A percentile compares a stretch with the other conserved stretches of the same genome.
phyloP scores from a whole-genome alignment of 2,888 invertebrate species.

The Hirtodrosophila confusa region DNA sequence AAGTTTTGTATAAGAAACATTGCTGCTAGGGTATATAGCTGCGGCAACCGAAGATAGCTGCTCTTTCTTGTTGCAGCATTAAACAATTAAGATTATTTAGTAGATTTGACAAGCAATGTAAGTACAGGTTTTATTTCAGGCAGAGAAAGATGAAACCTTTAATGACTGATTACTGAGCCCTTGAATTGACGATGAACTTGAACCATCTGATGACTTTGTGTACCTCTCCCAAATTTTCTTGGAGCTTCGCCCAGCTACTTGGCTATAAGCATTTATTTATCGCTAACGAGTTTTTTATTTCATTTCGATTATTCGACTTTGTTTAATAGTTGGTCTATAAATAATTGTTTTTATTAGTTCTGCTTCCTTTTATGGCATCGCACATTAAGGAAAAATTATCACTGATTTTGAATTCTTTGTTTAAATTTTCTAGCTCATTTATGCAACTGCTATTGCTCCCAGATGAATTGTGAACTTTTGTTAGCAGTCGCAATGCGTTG shows the following conservation, averaged over 20 bases:
- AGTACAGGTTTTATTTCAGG: slow-evolving; percentile 11
- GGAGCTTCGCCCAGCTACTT: neutral
- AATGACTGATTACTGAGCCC: slow-evolving; percentile 5
- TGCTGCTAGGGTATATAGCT: too few relatives aligned
- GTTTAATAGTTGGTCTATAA: slow-evolving; percentile 6
- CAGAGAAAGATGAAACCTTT: slow-evolving; percentile 5
- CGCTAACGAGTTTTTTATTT: neutral
- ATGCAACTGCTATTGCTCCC: slow-evolving; percentile 15
- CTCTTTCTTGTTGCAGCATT: too few relatives aligned
- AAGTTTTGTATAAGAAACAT: too few relatives aligned
- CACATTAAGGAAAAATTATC: neutral
- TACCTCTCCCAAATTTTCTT: neutral
- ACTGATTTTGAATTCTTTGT: neutral
- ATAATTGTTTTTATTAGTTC: slow-evolving; percentile 10
- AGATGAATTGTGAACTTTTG: slow-evolving; percentile 7
- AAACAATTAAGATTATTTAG: slow-evolving; percentile 15
- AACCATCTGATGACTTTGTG: slow-evolving; percentile 8
- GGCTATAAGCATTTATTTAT: neutral
- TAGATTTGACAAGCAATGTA: slow-evolving; percentile 9
- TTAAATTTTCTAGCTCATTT: slow-evolving; percentile 5
- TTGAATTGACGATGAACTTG: slow-evolving; percentile 3
- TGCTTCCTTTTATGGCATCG: slow-evolving; percentile 4
- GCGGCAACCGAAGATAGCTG: too few relatives aligned
- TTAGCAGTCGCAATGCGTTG: slow-evolving; percentile 18
- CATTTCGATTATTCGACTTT: slow-evolving; percentile 2